Evolutionary conservation across 2,888 invertebrate genomes (phyloP).

Genomic region (Hydrotaea diabolus): DNA sequence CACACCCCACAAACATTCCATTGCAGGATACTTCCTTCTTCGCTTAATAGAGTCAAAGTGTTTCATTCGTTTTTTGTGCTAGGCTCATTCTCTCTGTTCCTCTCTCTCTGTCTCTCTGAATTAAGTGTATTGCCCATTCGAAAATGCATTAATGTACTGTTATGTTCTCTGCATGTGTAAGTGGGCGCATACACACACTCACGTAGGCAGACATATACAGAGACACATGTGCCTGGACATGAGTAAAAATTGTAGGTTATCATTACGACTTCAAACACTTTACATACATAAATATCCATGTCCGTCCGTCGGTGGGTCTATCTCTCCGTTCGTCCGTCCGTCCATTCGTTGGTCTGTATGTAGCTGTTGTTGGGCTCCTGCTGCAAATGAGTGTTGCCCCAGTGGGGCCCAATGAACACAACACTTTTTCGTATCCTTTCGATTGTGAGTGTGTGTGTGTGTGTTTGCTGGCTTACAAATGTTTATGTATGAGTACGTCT

Average conservation of each 20-base stretch:
- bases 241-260: slow-evolving; percentile 64
- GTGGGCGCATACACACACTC: neutral
- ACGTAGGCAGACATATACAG: too few relatives aligned
- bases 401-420: slow-evolving; percentile 4
- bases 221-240: slow-evolving; percentile 1
- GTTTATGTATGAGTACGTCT: slow-evolving; percentile 24
- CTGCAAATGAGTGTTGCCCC: neutral
- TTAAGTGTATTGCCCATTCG: neutral
- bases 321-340: too few relatives aligned
- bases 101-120: too few relatives aligned
- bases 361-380: neutral
- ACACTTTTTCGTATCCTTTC: neutral
- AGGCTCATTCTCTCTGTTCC: neutral
- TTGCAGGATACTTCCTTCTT: slow-evolving; percentile 13
- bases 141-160: slow-evolving; percentile 32
- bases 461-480: neutral
- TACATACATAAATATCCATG: slow-evolving; percentile 24
- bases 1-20: neutral
- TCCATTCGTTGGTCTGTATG: neutral
- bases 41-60: neutral
- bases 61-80: neutral
- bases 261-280: slow-evolving; percentile 57
- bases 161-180: slow-evolving; percentile 26
- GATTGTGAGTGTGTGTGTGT: slow-evolving; percentile 10
- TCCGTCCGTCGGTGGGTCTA: neutral